phyloP scores from a whole-genome alignment of 2,797 vertebrate genomes.

The Acropternis orthonyx region DNA sequence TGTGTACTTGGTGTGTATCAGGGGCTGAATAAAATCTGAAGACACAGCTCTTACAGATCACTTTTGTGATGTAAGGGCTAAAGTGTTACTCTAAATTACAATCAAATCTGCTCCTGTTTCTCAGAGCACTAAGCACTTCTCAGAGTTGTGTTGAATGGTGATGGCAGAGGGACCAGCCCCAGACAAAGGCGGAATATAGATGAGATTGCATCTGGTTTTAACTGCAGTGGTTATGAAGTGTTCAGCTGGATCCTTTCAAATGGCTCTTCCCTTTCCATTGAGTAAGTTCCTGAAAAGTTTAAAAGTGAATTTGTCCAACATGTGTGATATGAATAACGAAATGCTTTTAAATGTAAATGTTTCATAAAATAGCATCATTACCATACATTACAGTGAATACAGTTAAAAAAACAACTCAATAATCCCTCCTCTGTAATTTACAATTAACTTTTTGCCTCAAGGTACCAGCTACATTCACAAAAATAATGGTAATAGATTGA shows the following conservation, averaged over 20 bases:
- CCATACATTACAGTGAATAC: slow-evolving; percentile 26
- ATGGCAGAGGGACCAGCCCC: not conserved
- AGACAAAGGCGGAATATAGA: not conserved
- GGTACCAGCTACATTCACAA: slow-evolving; percentile 72
- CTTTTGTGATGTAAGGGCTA: not conserved
- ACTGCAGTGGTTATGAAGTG: not conserved
- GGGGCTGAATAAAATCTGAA: not conserved
- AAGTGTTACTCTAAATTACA: not conserved
- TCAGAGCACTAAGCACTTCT: not conserved
- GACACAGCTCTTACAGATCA: not conserved
- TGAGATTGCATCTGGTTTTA: slow-evolving; percentile 3
- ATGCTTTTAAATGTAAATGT: slow-evolving; percentile 29
- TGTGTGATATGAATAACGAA: not conserved
- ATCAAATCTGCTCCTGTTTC: not conserved
- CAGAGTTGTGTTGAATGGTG: not conserved
- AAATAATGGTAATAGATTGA: slow-evolving; percentile 75
- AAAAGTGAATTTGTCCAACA: slow-evolving; percentile 23
- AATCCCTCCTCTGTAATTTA: slow-evolving; percentile 68
- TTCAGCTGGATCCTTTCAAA: slow-evolving; percentile 30
- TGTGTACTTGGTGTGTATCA: not conserved
- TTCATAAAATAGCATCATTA: slow-evolving; percentile 22
- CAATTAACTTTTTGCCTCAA: slow-evolving; percentile 76
- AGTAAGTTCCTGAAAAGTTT: slow-evolving; percentile 37
- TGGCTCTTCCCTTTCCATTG: not conserved
- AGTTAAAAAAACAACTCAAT: slow-evolving; percentile 6